Conservation (phyloP, 2,888 invertebrate genomes). For the Acrobasis consociella region DNA sequence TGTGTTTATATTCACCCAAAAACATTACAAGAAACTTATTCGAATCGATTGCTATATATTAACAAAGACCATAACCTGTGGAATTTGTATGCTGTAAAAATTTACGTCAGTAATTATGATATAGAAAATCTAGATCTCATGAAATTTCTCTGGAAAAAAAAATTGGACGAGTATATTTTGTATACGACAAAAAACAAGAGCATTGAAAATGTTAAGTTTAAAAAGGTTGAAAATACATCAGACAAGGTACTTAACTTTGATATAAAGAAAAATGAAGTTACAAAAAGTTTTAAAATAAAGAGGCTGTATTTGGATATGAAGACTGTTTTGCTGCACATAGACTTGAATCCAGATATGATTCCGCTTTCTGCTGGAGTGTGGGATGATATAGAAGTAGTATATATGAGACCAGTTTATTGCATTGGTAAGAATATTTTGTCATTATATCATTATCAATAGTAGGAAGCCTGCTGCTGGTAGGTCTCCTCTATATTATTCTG, state of each 20-base stretch:
- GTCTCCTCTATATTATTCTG: too few relatives aligned
- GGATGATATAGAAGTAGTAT: slow-evolving; percentile 9
- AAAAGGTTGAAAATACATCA: not conserved
- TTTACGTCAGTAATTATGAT: not conserved
- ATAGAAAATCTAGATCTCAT: not conserved
- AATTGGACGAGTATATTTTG: not conserved
- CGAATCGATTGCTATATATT: not conserved
- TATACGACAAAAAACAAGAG: not conserved
- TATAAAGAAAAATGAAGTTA: not conserved
- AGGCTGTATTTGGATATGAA: slow-evolving; percentile 55
- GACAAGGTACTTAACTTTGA: not conserved
- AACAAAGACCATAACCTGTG: not conserved
- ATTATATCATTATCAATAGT: not conserved
- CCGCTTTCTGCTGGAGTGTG: not conserved
- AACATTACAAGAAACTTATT: slow-evolving; percentile 3
- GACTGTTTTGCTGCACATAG: slow-evolving; percentile 39
- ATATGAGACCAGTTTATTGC: slow-evolving; percentile 41
- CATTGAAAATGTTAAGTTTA: not conserved
- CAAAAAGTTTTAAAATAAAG: slow-evolving; percentile 52
- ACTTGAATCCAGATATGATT: not conserved
- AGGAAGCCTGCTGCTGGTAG: too few relatives aligned
- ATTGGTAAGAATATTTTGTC: not conserved
- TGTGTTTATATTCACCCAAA: slow-evolving; percentile 55
- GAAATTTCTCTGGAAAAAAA: slow-evolving; percentile 1
- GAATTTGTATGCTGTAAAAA: not conserved